A percentile compares a stretch with the other conserved stretches of the same genome.
These are phyloP conservation scores for Julus scanicus DNA, from an alignment of 2,888 invertebrate species.

Conservation along the genomic window DNA sequence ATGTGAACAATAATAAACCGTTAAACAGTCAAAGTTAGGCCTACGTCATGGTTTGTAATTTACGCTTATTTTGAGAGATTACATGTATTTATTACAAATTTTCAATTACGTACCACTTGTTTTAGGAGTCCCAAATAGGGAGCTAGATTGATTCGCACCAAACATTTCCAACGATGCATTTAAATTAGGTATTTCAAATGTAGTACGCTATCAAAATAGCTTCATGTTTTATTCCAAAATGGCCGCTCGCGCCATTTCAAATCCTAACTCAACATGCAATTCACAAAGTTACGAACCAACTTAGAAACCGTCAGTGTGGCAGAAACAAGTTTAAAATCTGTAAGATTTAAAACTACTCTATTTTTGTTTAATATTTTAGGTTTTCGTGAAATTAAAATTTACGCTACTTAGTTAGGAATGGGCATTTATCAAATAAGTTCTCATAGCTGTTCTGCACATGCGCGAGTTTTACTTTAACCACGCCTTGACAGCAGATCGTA, in stretches of 20 bases:
- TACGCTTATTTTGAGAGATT: neutral
- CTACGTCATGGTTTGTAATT: neutral
- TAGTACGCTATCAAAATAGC: neutral
- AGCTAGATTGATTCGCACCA: slow-evolving; percentile 41
- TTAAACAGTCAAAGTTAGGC: neutral
- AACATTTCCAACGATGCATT: slow-evolving; percentile 28
- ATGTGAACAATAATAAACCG: neutral
- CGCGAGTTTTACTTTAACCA: too few relatives aligned
- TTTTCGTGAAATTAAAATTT: too few relatives aligned
- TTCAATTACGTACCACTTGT: slow-evolving; percentile 57
- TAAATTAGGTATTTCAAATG: neutral
- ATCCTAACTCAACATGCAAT: neutral
- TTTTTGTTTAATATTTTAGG: too few relatives aligned
- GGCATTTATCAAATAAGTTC: too few relatives aligned
- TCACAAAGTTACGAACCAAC: neutral
- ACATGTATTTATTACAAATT: slow-evolving; percentile 48
- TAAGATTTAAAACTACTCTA: too few relatives aligned
- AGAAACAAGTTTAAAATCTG: neutral
- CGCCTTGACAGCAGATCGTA: too few relatives aligned
- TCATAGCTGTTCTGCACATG: too few relatives aligned
- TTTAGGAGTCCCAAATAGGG: slow-evolving; percentile 47
- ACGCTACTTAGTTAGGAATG: too few relatives aligned
- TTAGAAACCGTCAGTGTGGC: neutral
- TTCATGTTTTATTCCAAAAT: neutral
- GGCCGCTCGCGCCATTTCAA: neutral